A percentile compares a stretch with the other conserved stretches of the same genome.
Conservation (phyloP, 2,888 invertebrate genomes). For the Lydus trimaculatus region DNA sequence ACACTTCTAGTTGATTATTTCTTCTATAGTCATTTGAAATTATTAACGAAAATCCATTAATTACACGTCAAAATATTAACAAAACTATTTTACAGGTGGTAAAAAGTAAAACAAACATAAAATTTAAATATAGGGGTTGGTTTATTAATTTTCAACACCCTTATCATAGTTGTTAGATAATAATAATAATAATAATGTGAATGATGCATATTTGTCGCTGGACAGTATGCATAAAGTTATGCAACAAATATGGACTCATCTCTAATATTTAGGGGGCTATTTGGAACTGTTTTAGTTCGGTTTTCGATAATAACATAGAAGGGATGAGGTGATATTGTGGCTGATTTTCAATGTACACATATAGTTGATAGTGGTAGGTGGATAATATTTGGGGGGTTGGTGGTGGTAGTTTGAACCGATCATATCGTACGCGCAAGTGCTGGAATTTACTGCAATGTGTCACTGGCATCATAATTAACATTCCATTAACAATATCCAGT, state of each 20-base stretch:
- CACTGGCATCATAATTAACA: conserved; percentile 59
- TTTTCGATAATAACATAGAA: conserved; percentile 28
- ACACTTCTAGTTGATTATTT: conserved; percentile 44
- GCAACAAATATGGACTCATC: conserved; percentile 56
- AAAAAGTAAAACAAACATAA: too few species aligned
- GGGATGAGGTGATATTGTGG: conserved; percentile 57
- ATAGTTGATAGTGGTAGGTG: conserved; percentile 54
- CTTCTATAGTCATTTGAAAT: not conserved
- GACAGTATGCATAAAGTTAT: conserved; percentile 50
- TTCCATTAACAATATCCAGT: conserved; percentile 49
- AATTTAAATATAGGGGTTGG: not conserved
- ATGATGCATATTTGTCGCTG: conserved; percentile 54
- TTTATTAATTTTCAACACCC: not conserved
- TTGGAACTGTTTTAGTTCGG: conserved; percentile 33
- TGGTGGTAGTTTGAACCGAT: conserved; percentile 40
- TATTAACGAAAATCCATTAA: not conserved
- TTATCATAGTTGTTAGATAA: not conserved
- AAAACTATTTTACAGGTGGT: too few species aligned
- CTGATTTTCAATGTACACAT: conserved; percentile 60
- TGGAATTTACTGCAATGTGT: conserved; percentile 56
- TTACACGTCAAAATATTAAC: not conserved
- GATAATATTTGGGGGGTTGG: not conserved
- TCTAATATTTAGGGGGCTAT: conserved; percentile 54
- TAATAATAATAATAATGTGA: conserved; percentile 41
- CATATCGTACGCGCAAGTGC: conserved; percentile 50